phyloP scores from a whole-genome alignment of 2,113 vertebrate genomes.

The Strix aluco region DNA sequence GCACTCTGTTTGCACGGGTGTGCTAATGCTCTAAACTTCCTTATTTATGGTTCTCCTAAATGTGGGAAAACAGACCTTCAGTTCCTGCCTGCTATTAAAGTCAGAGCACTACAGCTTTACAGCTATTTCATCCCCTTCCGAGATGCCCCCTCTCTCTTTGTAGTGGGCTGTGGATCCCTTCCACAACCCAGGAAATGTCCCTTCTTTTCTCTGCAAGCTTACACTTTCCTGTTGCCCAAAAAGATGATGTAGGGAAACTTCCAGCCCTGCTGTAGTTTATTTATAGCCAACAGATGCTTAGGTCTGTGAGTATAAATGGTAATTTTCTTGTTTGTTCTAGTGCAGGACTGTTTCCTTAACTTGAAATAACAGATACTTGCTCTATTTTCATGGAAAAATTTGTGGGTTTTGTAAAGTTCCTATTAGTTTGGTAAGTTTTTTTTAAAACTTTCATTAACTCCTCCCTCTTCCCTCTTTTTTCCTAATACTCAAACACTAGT shows the following conservation, averaged over 20 bases:
- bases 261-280: not conserved
- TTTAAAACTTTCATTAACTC: not conserved
- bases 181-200: not conserved
- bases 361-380: not conserved
- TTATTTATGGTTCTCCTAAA: not conserved
- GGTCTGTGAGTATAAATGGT: not conserved
- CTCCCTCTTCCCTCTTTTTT: not conserved
- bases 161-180: not conserved
- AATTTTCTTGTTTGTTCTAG: not conserved
- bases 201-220: not conserved
- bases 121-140: not conserved
- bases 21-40: not conserved
- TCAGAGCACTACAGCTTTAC: not conserved
- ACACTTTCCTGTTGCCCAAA: not conserved
- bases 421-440: not conserved
- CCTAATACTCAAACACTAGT: not conserved
- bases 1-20: not conserved
- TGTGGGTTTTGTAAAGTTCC: not conserved
- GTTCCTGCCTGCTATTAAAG: not conserved
- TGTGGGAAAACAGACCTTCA: not conserved
- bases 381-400: not conserved
- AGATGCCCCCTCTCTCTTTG: not conserved
- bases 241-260: not conserved
- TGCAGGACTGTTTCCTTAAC: not conserved
- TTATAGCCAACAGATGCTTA: not conserved